Base-by-base conservation (phyloP, 2,797 vertebrate species). In the Sebastes hopkinsi region DNA sequence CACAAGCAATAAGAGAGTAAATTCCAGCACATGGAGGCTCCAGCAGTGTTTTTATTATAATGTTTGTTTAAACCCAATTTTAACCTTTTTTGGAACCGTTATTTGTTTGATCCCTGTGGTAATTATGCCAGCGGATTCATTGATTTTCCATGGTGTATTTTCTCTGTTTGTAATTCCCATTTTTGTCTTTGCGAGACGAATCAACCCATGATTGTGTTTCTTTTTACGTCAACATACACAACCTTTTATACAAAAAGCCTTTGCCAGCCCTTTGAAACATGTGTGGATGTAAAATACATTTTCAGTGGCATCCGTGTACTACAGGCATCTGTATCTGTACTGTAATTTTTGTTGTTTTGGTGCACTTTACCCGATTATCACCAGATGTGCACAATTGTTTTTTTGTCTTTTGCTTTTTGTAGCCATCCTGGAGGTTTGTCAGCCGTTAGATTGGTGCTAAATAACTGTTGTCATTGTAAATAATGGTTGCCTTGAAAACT, bases 81-180 rank as follows among this genome's bases (percentile, higher is more conserved):
- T 10, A 3, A 61, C 52, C 38, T 42, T 25, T 67, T 83, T 77
- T 72, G 23, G 66, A 83, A 18, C 8, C 12, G 27, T 73, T 62
- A 14, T 77, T 54, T 56, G 16, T 70, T 67, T 79, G 72, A 84
- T 68, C 52, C 23, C n/a, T 56, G 23, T 75, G 25, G 50, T 73
- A 86, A 83, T 76, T 84, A 80, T 52, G 22, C 29, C 52, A 66
- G 66, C 8, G 32, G 66, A 69, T 56, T 81, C 14, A 74, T 30
- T 3, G 5, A 76, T 84, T 90, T 69, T 71, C 38, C 52, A 62
- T 1, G 74, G 64, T 58, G 32, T 6, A 52, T 79, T 74, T 82
- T 67, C 29, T 74, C 12, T 64, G 66, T 73, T 64, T 75, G 25
- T 34, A 59, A 75, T 85, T 82, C 36, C 54, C 59, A 61, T 79